Evolutionary conservation across 2,888 invertebrate species (phyloP), one percentile per base, ranked within the genome.

Genomic region (Spisula subtruncata): DNA sequence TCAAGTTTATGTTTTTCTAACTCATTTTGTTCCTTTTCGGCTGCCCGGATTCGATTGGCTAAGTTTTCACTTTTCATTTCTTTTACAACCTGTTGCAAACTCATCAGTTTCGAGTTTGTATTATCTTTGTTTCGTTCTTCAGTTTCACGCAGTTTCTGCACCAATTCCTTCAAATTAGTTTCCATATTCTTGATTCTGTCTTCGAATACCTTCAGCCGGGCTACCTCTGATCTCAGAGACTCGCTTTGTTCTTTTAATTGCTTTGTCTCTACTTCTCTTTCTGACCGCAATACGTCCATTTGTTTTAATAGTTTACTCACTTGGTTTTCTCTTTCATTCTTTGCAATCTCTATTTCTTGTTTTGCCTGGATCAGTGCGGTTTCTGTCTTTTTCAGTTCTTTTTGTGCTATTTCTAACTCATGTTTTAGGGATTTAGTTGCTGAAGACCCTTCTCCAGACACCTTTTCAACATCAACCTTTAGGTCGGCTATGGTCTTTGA

Each of bases 61-160:
- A 92, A 80, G 35, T 92, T 92, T 89, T 92, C 92, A 75, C 89
- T 91, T 86, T 92, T 91, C 92, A 92, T 92, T 90, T 92, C 92
- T 51, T 88, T 90, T 14, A 92, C 89, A 25, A 92, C 92, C 25
- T 87, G 87, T 48, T 89, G 82, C 18, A 92, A 84, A 84, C 90
- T 92, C 32, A 87, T 71, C 0, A 92, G 81, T 83, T 83, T 82
- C 48, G 88, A 35, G 75, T 90, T 89, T 35, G 88, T 90, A 46
- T 85, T 56, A 0, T 83, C 60, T 85, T 92, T 92, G 41, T 87
- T 92, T 85, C 89, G 89, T 12, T 83, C 84, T 81, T 92, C 92
- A n/a, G 91, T 81, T 71, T 89, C 91, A 20, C 80, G 81, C 4
- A 92, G 79, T 80, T 84, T 82, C 35, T 71, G 48, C 16, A 92